Evolutionary conservation across 2,888 invertebrate species (phyloP), one percentile per base, ranked within the genome.

Genomic region (Hypolimnas misippus): DNA sequence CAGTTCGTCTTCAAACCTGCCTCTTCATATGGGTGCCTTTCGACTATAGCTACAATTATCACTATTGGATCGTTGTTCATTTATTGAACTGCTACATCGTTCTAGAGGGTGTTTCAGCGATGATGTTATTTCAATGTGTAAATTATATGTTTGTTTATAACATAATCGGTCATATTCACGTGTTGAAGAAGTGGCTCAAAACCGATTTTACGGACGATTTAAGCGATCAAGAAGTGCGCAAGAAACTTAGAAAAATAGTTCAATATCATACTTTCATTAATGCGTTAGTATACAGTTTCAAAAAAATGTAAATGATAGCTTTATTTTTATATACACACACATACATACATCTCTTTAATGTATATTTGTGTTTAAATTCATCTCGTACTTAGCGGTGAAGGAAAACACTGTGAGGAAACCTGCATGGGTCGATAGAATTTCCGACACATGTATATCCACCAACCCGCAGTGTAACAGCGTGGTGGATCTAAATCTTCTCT

Each of bases 11-110:
- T 6, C 75, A 78, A 68, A 82, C 78, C 5, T 71, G 75, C 33
- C 50, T 79, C 1, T 82, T 79, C 38, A 49, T 79, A 35, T 75
- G 76, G 74, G 61, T 78, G 62, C 83, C 82, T 1, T 75, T 77
- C 21, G 80, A 82, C 33, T 82, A 82, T 38, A 74, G 73, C 35
- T 76, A 75, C 46, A 70, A 79, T 35, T 75, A 70, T 29, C 61
- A 53, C 3, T 70, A 75, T 31, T 83, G 78, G 76, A 25, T 68
- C 1, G 40, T 76, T 0, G 62, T 75, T 7, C 76, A 77, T 12
- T 8, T 58, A 0, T 17, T 73, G 0, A 74, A 76, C 25, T 33
- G 70, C 0, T 77, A 78, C 49, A 4, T 69, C 0, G 67, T 72
- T 0, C 53, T 56, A 1, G 35, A 17, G 52, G 75, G 70, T 0